A percentile compares a stretch with the other conserved stretches of the same genome.
phyloP scores from a whole-genome alignment of 2,113 vertebrate species.

The Phaethon lepturus region DNA sequence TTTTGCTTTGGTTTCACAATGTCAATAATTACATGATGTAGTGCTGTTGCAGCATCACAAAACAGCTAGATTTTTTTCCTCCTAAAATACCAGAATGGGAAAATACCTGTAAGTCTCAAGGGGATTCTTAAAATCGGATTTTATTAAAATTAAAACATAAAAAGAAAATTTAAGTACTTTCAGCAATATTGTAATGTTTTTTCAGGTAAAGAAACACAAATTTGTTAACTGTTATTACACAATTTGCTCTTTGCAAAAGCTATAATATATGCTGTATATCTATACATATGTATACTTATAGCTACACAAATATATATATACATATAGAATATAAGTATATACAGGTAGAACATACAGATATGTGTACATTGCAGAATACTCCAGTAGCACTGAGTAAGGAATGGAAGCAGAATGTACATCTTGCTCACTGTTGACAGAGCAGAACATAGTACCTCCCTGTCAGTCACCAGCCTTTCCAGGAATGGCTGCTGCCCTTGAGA shows the following conservation, averaged over 20 bases:
- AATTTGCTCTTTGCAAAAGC: not conserved
- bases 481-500: not conserved
- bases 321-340: not conserved
- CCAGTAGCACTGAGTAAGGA: not conserved
- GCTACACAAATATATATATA: not conserved
- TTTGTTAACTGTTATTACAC: accelerated
- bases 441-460: not conserved
- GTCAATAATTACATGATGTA: not conserved
- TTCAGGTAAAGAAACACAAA: not conserved
- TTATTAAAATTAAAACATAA: not conserved
- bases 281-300: not conserved
- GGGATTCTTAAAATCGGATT: not conserved
- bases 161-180: not conserved
- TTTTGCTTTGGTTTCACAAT: not conserved
- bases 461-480: not conserved
- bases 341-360: not conserved
- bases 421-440: not conserved
- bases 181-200: not conserved
- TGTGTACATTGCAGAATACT: not conserved
- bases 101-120: not conserved
- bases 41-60: not conserved
- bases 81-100: not conserved
- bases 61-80: not conserved
- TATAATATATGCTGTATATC: not conserved
- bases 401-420: not conserved